phyloP scores from a whole-genome alignment of 2,797 vertebrate genomes.

The Gorsachius magnificus region DNA sequence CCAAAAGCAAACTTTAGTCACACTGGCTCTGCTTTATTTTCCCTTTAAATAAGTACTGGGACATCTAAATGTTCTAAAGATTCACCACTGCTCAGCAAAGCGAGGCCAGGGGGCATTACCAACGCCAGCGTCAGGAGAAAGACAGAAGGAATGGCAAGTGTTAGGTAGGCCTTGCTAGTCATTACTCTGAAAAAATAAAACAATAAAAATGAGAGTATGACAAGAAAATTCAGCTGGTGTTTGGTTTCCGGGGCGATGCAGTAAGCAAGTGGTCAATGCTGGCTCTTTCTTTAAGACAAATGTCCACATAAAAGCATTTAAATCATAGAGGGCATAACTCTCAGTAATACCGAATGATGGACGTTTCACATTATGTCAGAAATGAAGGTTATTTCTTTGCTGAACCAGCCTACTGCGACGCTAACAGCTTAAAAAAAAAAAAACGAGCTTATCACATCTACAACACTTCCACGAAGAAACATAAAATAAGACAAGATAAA shows the following conservation, averaged over 20 bases:
- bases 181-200: background rate
- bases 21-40: background rate
- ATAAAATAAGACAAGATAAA: background rate
- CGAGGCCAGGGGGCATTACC: background rate
- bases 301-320: background rate
- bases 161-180: background rate
- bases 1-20: background rate
- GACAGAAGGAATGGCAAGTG: background rate
- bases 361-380: background rate
- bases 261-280: background rate
- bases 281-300: background rate
- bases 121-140: background rate
- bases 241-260: background rate
- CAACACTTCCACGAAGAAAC: background rate
- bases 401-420: conserved; percentile 19
- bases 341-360: background rate
- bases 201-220: background rate
- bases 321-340: conserved; percentile 12
- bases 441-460: background rate
- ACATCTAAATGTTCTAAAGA: background rate
- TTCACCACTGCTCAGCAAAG: background rate
- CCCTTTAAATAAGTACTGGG: background rate
- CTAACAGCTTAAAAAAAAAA: conserved; percentile 12
- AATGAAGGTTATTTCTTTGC: conserved; percentile 14
- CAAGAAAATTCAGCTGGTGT: background rate